Base-by-base conservation (phyloP, 1,140 invertebrate genomes). In the Glomeris maerens region DNA sequence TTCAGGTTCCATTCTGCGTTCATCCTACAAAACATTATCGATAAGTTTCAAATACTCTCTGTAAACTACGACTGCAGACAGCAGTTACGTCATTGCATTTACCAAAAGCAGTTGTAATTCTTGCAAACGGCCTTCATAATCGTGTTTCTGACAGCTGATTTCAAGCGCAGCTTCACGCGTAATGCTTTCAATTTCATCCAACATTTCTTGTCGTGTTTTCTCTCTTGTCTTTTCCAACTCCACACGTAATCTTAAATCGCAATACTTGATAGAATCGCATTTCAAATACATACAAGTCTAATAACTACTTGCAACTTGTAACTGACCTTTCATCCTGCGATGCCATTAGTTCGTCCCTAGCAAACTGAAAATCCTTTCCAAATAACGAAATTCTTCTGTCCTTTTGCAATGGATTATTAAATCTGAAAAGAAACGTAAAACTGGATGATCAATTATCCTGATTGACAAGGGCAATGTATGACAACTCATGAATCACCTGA, bases 141-240 rank as follows among this genome's bases (percentile, higher is more conserved):
- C 40, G 5, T 42, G 40, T 42, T 25, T 17, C 25, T 42, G 40
- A 7, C 5, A 4, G 17, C 40, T 21, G 5, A 42, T 5, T 5
- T 5, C 17, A 5, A 17, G 5, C 20, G 20, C 4, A 42, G 4
- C 20, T 21, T 7, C 20, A 10, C 17, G 20, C 20, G 20, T 42
- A 21, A 42, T 42, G 10, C 17, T 4, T 42, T 17, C 40, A 42
- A 42, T 42, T 17, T 42, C 40, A 10, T 42, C 40, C 40, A 42
- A 42, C 40, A 42, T 42, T 42, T 42, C 40, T 7, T 7, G 20
- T 42, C 20, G 5, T 4, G 17, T 42, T 21, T 42, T 42, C 25
- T 42, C 40, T 5, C 40, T 4, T 25, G 20, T 25, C 5, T 42
- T 42, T 5, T 4, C 5, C 25, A 42, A 42, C 25, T 5, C 40